These are phyloP conservation scores for Luperina nickerlii DNA, from an alignment of 2,888 invertebrate species.

Conservation along the genomic window DNA sequence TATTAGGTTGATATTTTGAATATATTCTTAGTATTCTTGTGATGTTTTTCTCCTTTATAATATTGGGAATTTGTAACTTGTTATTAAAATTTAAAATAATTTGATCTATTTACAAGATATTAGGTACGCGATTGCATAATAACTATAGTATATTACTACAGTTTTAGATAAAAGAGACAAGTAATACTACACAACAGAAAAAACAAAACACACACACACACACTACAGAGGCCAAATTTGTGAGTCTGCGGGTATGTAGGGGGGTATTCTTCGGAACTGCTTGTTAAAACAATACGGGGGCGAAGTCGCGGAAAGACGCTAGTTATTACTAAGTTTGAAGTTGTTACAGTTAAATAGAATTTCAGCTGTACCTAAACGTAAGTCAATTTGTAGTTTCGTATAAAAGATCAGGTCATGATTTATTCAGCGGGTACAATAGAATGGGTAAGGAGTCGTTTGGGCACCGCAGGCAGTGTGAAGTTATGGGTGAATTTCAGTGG, in stretches of 20 bases:
- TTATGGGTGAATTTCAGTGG: conserved; percentile 29
- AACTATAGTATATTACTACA: no score
- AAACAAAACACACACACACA: no score
- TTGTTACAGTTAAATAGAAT: neutral
- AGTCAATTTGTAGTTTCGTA: conserved; percentile 21
- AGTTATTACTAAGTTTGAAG: neutral
- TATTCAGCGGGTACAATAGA: conserved; percentile 40
- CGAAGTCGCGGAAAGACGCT: neutral
- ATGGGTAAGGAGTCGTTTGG: conserved; percentile 22
- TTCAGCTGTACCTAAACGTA: neutral
- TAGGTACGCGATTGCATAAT: neutral
- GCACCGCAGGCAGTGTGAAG: neutral
- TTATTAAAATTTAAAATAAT: neutral
- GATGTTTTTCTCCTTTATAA: neutral
- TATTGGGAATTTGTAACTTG: neutral
- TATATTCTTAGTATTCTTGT: neutral
- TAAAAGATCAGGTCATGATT: conserved; percentile 35
- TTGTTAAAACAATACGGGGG: neutral
- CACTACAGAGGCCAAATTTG: neutral
- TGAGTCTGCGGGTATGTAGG: neutral
- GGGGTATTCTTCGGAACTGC: neutral
- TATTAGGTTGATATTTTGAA: neutral
- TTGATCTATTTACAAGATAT: neutral
- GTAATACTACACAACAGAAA: neutral
- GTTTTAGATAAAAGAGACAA: no score